Percentiles rank a stretch among this genome's conserved stretches.
Evolutionary conservation across 2,113 vertebrate species (phyloP).

Genomic region (Anoplopoma fimbria): DNA sequence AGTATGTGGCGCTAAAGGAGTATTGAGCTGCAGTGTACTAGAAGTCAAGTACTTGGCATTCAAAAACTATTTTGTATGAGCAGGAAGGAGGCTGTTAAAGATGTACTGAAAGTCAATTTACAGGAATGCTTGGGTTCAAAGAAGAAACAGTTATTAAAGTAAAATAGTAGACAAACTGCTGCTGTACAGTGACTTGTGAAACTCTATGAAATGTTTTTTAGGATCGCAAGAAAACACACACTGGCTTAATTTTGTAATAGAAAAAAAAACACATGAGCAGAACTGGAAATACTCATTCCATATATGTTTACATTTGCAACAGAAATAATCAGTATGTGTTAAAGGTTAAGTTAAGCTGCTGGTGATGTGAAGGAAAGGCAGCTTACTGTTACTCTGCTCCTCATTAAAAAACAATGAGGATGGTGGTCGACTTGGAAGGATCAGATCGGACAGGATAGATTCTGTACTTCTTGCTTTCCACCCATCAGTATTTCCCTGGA

Average conservation of each 20-base stretch:
- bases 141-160: not conserved
- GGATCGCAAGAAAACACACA: not conserved
- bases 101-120: not conserved
- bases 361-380: not conserved
- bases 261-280: not conserved
- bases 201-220: not conserved
- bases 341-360: not conserved
- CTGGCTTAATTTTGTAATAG: too few species aligned
- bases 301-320: not conserved
- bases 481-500: not conserved
- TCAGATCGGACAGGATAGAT: not conserved
- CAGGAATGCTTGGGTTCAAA: not conserved
- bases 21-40: constrained; percentile 6
- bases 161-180: not conserved
- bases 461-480: not conserved
- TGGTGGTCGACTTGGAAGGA: not conserved
- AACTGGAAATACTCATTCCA: not conserved
- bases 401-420: not conserved
- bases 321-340: not conserved
- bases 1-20: not conserved
- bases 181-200: not conserved
- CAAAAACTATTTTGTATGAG: not conserved
- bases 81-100: not conserved
- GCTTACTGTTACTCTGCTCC: not conserved
- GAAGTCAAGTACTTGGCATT: not conserved